Base-by-base conservation (phyloP, 2,113 vertebrate species). In the Muntiacus muntjak region DNA sequence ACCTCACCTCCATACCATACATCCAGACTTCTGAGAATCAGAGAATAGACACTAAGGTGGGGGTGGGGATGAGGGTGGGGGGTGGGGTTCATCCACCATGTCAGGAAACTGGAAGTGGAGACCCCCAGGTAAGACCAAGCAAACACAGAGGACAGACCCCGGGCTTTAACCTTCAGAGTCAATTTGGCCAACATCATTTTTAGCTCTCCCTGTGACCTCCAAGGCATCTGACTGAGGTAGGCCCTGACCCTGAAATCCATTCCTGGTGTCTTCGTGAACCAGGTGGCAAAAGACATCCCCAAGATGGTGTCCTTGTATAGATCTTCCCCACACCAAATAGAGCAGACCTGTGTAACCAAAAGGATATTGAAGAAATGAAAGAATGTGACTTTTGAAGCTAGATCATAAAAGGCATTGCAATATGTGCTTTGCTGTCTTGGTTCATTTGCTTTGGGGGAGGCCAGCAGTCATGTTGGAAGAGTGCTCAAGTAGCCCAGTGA, bases 41-140 rank as follows among this genome's bases (percentile, higher is more conserved):
- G 8, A 86, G 6, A 10, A 14, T 19, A 15, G 43, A 40, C 13
- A 15, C 33, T 54, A 36, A 36, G 36, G 3, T 2, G 6, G 54
- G 13, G 55, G 6, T 40, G 3, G 19, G 17, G 2, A 3, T 11
- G 28, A 9, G 8, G 1, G 40, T 10, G 30, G 9, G 9, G 6
- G 28, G 47, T 14, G 21, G 6, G 33, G 21, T 76, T 25, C 86
- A 71, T 13, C 55, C 33, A 52, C 50, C 45, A 40, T 13, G 33
- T 79, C 36, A 43, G 52, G 19, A 91, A 52, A 13, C 40, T 40
- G 9, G 67, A 87, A 45, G 6, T 3, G 15, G 91, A 67, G 67
- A 47, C 14, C 36, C 17, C 19, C 45, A 10, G 8, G 45, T 25
- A 45, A 87, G 54, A 45, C 4, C 76, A 47, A 92, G 78, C 55